phyloP scores from a whole-genome alignment of 2,113 vertebrate genomes.

The Entomyzon cyanotis region DNA sequence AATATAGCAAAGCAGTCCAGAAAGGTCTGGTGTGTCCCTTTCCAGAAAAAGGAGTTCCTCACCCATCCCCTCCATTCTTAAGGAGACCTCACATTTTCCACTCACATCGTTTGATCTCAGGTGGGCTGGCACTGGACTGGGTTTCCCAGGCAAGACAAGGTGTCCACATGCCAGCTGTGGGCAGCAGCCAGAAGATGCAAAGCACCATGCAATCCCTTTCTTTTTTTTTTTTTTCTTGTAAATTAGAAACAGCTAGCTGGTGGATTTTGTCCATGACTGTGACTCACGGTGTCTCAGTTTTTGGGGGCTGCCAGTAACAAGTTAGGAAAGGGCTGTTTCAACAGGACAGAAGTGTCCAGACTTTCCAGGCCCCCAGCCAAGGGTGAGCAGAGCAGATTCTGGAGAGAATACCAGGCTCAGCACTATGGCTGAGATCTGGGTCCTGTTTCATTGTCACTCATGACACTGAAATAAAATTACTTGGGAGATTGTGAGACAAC shows the following conservation, averaged over 20 bases:
- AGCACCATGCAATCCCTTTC: not conserved
- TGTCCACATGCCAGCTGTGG: accelerated
- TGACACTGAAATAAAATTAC: not conserved
- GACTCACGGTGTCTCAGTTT: not conserved
- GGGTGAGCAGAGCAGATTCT: not conserved
- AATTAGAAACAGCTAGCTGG: not conserved
- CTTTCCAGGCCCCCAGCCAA: not conserved
- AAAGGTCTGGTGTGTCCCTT: not conserved
- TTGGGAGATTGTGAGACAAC: not conserved
- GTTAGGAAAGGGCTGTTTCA: constrained; percentile 4
- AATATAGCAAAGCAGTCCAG: not conserved
- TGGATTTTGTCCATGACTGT: not conserved
- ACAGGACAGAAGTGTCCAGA: not conserved
- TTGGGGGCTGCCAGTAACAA: not conserved
- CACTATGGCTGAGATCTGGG: not conserved
- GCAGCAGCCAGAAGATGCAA: not conserved
- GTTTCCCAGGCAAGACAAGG: not conserved
- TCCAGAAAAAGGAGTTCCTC: not conserved
- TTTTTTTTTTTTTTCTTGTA: too few relatives aligned
- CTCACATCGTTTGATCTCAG: not conserved
- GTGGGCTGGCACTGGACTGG: not conserved
- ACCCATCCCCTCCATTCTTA: not conserved
- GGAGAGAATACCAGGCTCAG: not conserved
- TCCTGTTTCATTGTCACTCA: not conserved
- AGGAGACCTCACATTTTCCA: not conserved